phyloP scores from a whole-genome alignment of 2,797 vertebrate species.

The Helicolenus hilgendorfi region DNA sequence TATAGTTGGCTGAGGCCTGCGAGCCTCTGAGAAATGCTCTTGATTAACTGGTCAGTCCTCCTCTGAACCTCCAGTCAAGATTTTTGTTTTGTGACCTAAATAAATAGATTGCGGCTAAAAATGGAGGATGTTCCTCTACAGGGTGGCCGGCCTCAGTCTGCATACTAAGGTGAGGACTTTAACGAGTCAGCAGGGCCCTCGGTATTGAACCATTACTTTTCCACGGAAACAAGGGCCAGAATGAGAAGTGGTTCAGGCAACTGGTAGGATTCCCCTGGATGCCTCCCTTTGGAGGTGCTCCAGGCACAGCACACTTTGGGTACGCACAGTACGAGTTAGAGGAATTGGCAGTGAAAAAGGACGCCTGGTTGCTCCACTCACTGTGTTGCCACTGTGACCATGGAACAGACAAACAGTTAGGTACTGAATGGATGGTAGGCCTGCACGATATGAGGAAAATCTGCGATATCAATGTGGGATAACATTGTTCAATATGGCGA shows the following conservation, averaged over 20 bases:
- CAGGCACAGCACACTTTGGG: slow-evolving; percentile 19
- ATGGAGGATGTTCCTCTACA: slow-evolving; percentile 13
- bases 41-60: slow-evolving; percentile 15
- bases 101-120: not conserved
- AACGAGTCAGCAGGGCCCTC: slow-evolving; percentile 15
- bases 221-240: slow-evolving; percentile 34
- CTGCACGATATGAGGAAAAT: too few species aligned
- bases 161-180: slow-evolving; percentile 37
- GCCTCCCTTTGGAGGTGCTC: slow-evolving; percentile 43
- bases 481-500: too few species aligned
- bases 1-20: not conserved
- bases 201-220: slow-evolving; percentile 19
- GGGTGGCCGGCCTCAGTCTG: slow-evolving; percentile 1
- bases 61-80: slow-evolving; percentile 26
- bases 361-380: not conserved
- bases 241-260: slow-evolving; percentile 34
- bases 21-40: not conserved
- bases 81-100: slow-evolving; percentile 16
- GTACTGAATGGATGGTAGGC: not conserved
- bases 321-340: not conserved
- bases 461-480: too few species aligned
- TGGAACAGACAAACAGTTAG: not conserved
- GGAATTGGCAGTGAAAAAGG: not conserved
- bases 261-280: slow-evolving; percentile 21
- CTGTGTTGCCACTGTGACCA: not conserved